Evolutionary conservation across 2,888 invertebrate genomes (phyloP), one percentile per base, ranked within the genome.

Genomic region (Keiferia lycopersicella): DNA sequence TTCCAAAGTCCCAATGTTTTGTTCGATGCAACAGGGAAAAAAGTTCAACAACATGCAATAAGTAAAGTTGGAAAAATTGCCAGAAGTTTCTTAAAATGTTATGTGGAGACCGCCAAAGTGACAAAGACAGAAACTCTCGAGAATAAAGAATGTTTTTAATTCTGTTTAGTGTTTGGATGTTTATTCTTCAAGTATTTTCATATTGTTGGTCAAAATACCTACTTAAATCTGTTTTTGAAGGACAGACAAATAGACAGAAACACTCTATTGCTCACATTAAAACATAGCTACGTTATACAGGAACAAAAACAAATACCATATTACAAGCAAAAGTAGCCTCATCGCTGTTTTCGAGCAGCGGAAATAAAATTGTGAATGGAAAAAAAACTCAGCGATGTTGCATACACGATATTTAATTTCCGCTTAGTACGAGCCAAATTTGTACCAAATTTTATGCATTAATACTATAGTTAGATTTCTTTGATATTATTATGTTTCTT

Each of bases 11-110:
- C 7, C 34, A 14, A 12, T 41, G 14, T 41, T 14, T n/a, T 14
- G 41, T 41, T 41, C 41, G n/a, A 41, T 41, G 14, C 14, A 41
- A 14, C n/a, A n/a, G 41, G 41, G n/a, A 41, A 41, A 41, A 14
- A 14, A 41, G 14, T 41, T 41, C 41, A 12, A 41, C 14, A 41
- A n/a, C 41, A 41, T 41, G 41, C 41, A 14, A 41, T 41, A 41
- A 14, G 7, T n/a, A 14, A 41, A 41, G 34, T 34, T 34, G 10
- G 41, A 41, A 41, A 41, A 41, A 41, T 41, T 2, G 41, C 41
- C 41, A 41, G 41, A 41, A 41, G 14, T 41, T 41, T 41, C 41
- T 41, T 41, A 41, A 41, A 41, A 41, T 41, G 41, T 41, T 41
- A 14, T 41, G 12, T 11, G 41, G 41, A 41, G 41, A 41, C 41